Evolutionary conservation across 1,140 invertebrate genomes (phyloP).

Genomic region (Listronotus bonariensis): DNA sequence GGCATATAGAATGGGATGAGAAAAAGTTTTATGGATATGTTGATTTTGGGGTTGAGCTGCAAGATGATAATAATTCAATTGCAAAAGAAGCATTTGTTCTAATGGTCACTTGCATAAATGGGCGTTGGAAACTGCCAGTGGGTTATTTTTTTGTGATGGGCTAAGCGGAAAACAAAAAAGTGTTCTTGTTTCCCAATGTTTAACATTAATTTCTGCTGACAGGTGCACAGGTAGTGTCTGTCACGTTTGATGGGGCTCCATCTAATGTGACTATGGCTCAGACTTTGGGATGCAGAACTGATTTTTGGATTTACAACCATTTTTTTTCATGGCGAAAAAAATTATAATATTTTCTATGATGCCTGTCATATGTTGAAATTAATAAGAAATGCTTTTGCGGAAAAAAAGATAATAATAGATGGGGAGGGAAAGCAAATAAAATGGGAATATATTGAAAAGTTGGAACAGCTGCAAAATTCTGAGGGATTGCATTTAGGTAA

Average conservation of each 20-base stretch:
- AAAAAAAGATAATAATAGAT: slow-evolving; percentile 43
- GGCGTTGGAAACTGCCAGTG: slow-evolving; percentile 19
- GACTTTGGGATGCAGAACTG: background rate
- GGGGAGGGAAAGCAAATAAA: slow-evolving; percentile 34
- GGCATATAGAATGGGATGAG: slow-evolving; percentile 11
- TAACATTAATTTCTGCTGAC: slow-evolving; percentile 1
- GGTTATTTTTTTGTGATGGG: slow-evolving; percentile 20
- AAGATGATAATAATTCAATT: slow-evolving; percentile 1
- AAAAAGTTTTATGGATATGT: slow-evolving; percentile 32
- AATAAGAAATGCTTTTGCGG: slow-evolving; percentile 33
- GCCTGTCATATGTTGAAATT: slow-evolving; percentile 19
- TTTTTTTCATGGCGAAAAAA: slow-evolving; percentile 4
- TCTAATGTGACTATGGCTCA: slow-evolving; percentile 12
- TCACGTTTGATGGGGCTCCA: slow-evolving; percentile 26
- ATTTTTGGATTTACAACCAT: slow-evolving; percentile 1
- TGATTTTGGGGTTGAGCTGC: slow-evolving; percentile 5
- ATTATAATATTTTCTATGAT: slow-evolving; percentile 9
- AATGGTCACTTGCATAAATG: slow-evolving; percentile 19
- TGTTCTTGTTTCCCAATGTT: background rate
- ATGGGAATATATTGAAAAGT: slow-evolving; percentile 43
- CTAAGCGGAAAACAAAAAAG: slow-evolving; percentile 11
- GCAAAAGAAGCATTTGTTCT: slow-evolving; percentile 26
- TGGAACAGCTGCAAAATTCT: slow-evolving; percentile 43
- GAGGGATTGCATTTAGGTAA: slow-evolving; percentile 46
- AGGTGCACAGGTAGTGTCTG: slow-evolving; percentile 1